These are phyloP conservation scores for Polydrusus tereticollis DNA, from an alignment of 2,888 invertebrate genomes.

Conservation along the genomic window DNA sequence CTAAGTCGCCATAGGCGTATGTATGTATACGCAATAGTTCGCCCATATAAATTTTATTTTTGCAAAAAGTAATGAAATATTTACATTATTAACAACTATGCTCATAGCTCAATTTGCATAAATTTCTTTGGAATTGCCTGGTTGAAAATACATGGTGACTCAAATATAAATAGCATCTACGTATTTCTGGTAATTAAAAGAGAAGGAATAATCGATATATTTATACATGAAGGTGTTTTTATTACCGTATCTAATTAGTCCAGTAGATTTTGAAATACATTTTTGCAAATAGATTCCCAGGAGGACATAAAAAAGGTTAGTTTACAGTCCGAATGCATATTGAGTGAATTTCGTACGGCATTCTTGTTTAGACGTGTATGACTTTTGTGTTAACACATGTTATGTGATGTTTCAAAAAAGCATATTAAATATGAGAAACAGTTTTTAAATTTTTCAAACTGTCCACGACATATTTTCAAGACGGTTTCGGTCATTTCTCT, in stretches of 20 bases:
- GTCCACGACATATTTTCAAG: too few species aligned
- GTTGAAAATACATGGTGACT: conserved; percentile 1
- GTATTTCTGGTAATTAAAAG: not conserved
- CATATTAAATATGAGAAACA: too few species aligned
- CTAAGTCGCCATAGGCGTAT: not conserved
- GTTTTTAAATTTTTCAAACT: too few species aligned
- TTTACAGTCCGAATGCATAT: too few species aligned
- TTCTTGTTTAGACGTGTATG: too few species aligned
- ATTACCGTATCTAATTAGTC: too few species aligned
- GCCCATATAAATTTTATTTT: conserved; percentile 1
- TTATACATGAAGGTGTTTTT: not conserved
- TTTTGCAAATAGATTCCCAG: too few species aligned
- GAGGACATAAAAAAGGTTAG: too few species aligned
- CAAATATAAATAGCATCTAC: not conserved
- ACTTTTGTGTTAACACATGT: too few species aligned
- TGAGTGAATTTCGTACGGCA: too few species aligned
- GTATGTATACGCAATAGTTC: conserved; percentile 2
- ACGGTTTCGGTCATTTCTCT: too few species aligned
- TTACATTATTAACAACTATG: not conserved
- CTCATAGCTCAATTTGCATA: conserved; percentile 4
- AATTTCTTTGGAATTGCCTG: not conserved
- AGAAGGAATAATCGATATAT: not conserved
- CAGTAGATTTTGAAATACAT: not conserved
- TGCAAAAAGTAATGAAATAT: conserved; percentile 4
- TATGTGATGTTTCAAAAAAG: too few species aligned